These are phyloP conservation scores for Luperina testacea DNA, from an alignment of 2,888 invertebrate genomes.

Conservation along the genomic window DNA sequence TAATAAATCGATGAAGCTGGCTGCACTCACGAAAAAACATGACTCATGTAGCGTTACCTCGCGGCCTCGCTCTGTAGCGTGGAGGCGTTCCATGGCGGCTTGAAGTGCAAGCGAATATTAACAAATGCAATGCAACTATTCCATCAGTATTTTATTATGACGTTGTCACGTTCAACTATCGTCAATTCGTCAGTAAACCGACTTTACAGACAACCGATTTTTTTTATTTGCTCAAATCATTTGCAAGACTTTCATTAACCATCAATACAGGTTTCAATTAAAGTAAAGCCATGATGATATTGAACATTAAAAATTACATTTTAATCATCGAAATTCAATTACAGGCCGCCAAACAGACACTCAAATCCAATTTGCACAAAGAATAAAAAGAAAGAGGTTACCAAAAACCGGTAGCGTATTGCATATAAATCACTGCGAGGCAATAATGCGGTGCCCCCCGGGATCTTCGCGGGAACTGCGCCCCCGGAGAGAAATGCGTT, in stretches of 20 bases:
- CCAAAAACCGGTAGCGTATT: slow-evolving; percentile 78
- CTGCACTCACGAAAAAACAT: too few species aligned
- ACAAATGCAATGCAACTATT: too few species aligned
- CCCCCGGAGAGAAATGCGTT: slow-evolving; percentile 79
- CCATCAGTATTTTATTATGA: too few species aligned
- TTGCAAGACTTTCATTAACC: slow-evolving; percentile 19
- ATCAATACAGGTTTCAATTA: slow-evolving; percentile 42
- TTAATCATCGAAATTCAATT: slow-evolving; percentile 55
- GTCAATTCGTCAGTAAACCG: too few species aligned
- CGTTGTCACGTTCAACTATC: too few species aligned
- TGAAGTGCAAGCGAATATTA: too few species aligned
- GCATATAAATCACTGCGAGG: slow-evolving; percentile 86
- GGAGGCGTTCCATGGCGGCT: too few species aligned
- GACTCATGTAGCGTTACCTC: too few species aligned
- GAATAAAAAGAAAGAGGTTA: slow-evolving; percentile 67
- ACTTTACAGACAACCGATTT: too few species aligned
- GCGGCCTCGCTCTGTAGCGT: too few species aligned
- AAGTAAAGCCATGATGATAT: slow-evolving; percentile 12
- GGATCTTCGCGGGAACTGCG: slow-evolving; percentile 68
- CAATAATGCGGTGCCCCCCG: slow-evolving; percentile 86
- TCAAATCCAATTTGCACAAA: slow-evolving; percentile 47
- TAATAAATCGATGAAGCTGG: too few species aligned
- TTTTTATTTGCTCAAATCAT: background rate
- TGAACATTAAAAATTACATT: slow-evolving; percentile 23
- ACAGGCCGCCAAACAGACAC: slow-evolving; percentile 30